Conservation (phyloP, 1,140 invertebrate genomes). For the Pseudomyrmex sp. region DNA sequence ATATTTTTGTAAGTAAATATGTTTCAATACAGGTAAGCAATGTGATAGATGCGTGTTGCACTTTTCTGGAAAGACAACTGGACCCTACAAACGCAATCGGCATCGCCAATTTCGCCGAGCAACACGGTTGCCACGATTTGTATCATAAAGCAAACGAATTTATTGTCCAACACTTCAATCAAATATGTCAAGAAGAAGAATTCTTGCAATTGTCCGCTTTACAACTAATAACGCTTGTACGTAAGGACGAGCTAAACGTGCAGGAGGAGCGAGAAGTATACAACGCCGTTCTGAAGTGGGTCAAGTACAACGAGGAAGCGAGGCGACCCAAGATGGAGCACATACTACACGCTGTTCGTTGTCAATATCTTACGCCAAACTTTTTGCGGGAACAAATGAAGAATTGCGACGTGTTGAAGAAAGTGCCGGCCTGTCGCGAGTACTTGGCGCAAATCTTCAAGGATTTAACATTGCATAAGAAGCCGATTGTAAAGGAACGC, state of each 20-base stretch:
- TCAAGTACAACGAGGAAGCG: conserved; percentile 93
- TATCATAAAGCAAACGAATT: conserved; percentile 95
- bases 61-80: conserved; percentile 95
- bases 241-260: conserved; percentile 95
- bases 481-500: conserved; percentile 91
- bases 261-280: conserved; percentile 96
- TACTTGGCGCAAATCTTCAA: conserved; percentile 96
- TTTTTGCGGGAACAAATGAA: conserved; percentile 96
- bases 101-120: conserved; percentile 96
- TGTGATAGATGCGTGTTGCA: conserved; percentile 96
- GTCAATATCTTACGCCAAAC: conserved; percentile 95
- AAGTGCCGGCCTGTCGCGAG: conserved; percentile 94
- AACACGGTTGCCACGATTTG: conserved; percentile 94
- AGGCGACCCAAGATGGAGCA: conserved; percentile 94
- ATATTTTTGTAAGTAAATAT: background rate
- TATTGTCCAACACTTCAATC: conserved; percentile 95
- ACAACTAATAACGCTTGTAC: conserved; percentile 92
- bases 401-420: conserved; percentile 94
- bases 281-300: conserved; percentile 96
- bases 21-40: conserved; percentile 88
- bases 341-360: conserved; percentile 94
- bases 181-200: conserved; percentile 96
- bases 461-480: conserved; percentile 93
- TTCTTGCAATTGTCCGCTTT: conserved; percentile 93
- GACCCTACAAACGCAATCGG: conserved; percentile 97